Evolutionary conservation across 2,113 vertebrate genomes (phyloP), one percentile per base, ranked within the genome.

Genomic region (Elanus axillaris): DNA sequence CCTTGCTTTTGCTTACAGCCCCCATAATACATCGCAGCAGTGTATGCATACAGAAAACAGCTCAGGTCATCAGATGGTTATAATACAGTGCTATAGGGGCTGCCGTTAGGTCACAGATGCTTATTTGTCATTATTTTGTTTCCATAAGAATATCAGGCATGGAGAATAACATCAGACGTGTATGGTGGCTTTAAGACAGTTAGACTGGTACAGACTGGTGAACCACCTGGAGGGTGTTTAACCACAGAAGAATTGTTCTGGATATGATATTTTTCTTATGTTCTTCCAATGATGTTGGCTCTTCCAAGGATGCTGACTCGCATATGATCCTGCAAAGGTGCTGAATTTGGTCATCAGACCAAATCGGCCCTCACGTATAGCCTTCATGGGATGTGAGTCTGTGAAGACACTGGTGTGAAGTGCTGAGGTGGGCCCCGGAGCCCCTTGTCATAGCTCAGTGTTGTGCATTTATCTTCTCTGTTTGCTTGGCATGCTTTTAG

Each of bases 301-400:
- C 4, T 79, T 83, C 50, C 22, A 42, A 71, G 48, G 38, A 66
- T 62, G 27, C 11, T 66, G 26, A 34, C 18, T 74, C 67, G 43
- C 0, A 0, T 55, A n/a, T 86, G 62, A 66, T 82, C 32, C 45
- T 83, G 36, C 34, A 58, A 58, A n/a, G 15, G 23, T 52, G 10
- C 21, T 5, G 4, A 69, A 40, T 90, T 64, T 58, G 36, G 32
- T 73, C 62, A 56, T 76, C 32, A 1, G 3, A 50, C 17, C 29
- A 79, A 69, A 45, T 8, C 17, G 48, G 27, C 17, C 12, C 17
- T 67, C 43, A 32, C 0, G 0, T 34, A 8, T 19, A 31, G 5
- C 29, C 32, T 58, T 48, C 21, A 31, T 18, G 34, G 34, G 40
- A 55, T 20, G 8, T 53, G 52, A 79, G 36, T 36, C 48, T 2